Percentiles rank a stretch among this genome's conserved stretches.
phyloP scores from a whole-genome alignment of 2,113 vertebrate genomes.

The Cyphomyrus discorhynchus region DNA sequence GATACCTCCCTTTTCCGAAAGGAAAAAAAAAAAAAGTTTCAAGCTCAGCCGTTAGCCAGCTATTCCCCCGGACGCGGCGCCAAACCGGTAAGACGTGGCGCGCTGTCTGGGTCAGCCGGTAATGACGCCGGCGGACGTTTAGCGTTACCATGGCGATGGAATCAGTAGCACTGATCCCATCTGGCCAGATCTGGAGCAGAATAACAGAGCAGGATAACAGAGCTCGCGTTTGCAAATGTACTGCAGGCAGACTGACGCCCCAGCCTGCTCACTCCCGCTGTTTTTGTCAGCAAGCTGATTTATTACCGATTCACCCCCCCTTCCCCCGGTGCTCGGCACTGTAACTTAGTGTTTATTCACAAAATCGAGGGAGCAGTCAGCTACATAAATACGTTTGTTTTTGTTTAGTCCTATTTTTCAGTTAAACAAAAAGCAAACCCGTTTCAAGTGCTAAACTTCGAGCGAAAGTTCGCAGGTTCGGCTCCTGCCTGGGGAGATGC shows the following conservation, averaged over 20 bases:
- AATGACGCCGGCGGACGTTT: slow-evolving; percentile 2
- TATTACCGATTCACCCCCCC: background rate
- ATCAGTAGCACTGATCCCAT: background rate
- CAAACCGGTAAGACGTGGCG: background rate
- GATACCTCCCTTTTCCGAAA: background rate
- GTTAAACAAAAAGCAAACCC: background rate
- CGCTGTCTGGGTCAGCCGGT: background rate
- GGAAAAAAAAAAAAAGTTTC: background rate
- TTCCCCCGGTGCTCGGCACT: background rate
- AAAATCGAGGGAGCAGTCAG: background rate
- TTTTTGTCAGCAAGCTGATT: background rate
- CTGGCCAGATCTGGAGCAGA: slow-evolving; percentile 7
- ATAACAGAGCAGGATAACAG: background rate
- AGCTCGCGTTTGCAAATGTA: background rate
- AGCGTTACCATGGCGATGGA: slow-evolving; percentile 7
- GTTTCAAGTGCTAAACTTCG: background rate
- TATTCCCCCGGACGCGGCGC: background rate
- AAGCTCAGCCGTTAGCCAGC: background rate
- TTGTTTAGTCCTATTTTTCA: background rate
- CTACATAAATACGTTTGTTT: background rate
- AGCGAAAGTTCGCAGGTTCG: background rate
- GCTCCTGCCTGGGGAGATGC: background rate
- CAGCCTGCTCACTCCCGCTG: background rate
- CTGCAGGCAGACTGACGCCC: too few relatives aligned
- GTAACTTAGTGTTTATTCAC: background rate